Evolutionary conservation across 2,113 vertebrate genomes (phyloP).

Genomic region (Periophthalmodon schlosseri): DNA sequence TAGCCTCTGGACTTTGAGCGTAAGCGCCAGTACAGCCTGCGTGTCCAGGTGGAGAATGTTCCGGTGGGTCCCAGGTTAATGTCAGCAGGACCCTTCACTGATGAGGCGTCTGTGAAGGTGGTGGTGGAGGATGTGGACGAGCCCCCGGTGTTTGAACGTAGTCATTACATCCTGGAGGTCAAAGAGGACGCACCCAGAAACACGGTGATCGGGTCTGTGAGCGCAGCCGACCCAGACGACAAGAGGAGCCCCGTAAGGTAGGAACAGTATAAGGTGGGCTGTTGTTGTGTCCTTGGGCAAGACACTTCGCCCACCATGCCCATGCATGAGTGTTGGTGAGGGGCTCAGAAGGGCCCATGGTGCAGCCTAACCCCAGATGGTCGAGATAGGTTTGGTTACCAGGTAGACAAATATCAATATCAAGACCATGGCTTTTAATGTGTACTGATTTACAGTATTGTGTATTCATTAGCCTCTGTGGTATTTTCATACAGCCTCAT

Average conservation of each 20-base stretch:
- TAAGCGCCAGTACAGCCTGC: slow-evolving; percentile 85
- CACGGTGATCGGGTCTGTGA: slow-evolving; percentile 82
- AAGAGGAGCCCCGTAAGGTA: slow-evolving; percentile 88
- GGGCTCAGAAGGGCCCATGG: too few species aligned
- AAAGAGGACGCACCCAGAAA: slow-evolving; percentile 85
- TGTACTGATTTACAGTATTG: too few species aligned
- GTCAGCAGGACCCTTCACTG: slow-evolving; percentile 87
- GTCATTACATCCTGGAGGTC: slow-evolving; percentile 87
- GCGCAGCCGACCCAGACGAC: slow-evolving; percentile 88
- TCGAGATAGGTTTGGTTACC: too few species aligned
- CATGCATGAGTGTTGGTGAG: too few species aligned
- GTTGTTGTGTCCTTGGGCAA: not conserved
- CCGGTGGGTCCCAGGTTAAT: slow-evolving; percentile 85
- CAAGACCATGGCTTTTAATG: too few species aligned
- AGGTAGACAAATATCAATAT: too few species aligned
- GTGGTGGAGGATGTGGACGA: slow-evolving; percentile 91
- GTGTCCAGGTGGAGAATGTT: slow-evolving; percentile 89
- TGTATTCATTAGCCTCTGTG: too few species aligned
- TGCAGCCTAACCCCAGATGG: too few species aligned
- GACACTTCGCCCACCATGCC: too few species aligned
- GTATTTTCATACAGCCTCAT: too few species aligned
- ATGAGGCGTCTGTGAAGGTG: slow-evolving; percentile 86
- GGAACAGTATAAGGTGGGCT: not conserved
- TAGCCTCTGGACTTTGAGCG: slow-evolving; percentile 91
- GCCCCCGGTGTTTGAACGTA: slow-evolving; percentile 86